Conservation (phyloP, 1,140 invertebrate genomes). For the Amphibalanus amphitrite region DNA sequence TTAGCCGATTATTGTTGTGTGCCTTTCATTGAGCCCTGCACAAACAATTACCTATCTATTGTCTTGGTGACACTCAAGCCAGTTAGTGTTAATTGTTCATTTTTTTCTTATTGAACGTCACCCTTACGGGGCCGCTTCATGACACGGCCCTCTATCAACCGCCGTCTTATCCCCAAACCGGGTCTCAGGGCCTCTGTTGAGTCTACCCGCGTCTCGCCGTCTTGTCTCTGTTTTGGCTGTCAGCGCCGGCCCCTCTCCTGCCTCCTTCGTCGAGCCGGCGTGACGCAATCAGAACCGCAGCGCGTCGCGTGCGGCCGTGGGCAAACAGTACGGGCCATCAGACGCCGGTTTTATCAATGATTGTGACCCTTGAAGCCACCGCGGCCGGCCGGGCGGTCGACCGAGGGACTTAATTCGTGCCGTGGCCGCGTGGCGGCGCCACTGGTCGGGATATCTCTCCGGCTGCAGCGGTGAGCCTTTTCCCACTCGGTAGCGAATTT, state of each 20-base stretch:
- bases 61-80: too few relatives aligned
- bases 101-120: too few relatives aligned
- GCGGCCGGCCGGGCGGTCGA: too few relatives aligned
- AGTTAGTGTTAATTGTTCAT: too few relatives aligned
- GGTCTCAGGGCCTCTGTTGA: not conserved
- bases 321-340: not conserved
- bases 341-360: not conserved
- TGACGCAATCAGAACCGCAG: not conserved
- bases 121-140: too few relatives aligned
- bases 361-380: not conserved
- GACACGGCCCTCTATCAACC: too few relatives aligned
- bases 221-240: not conserved
- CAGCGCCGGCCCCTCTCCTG: not conserved
- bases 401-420: not conserved
- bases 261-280: not conserved
- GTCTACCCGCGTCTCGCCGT: not conserved
- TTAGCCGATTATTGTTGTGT: too few relatives aligned
- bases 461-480: not conserved
- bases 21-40: too few relatives aligned
- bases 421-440: slow-evolving; percentile 11
- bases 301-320: not conserved
- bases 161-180: too few relatives aligned
- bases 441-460: slow-evolving; percentile 11
- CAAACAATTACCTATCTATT: too few relatives aligned
- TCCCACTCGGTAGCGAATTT: slow-evolving; percentile 3